Evolutionary conservation across 2,797 vertebrate genomes (phyloP), one percentile per base, ranked within the genome.

Genomic region (Schizothorax lantsangensis): DNA sequence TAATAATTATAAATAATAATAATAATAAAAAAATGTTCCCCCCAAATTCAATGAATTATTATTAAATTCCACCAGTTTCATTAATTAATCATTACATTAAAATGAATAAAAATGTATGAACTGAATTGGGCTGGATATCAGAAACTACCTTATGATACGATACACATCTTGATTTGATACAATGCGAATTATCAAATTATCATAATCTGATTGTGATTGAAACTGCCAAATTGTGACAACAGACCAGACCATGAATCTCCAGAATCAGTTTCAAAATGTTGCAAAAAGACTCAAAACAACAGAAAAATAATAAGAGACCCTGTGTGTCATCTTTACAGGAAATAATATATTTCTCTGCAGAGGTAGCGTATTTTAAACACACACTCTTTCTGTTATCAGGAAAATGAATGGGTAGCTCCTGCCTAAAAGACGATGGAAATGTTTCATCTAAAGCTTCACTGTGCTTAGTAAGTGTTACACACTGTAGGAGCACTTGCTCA

Each of bases 401-500:
- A 66, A 81, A 84, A 33, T 43, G 15, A 85, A 47, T 9, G 38
- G 14, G 23, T 68, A 23, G 36, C 64, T 75, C 1, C 54, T n/a
- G 71, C 14, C 23, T 71, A 74, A 83, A 74, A 59, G 54, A 47
- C 0, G 45, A 52, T 23, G 7, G 5, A 21, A 23, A 79, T 17
- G 52, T 43, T 72, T 47, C 0, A n/a, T 64, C 83, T 64, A 52
- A 83, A 85, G 74, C 86, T 64, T 75, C 47, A 62, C 71, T 81
- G 75, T 88, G 89, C 84, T 84, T 79, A 49, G 72, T 64, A 72
- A 71, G 88, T 17, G 40, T 81, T 71, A 66, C 47, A 40, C 45
- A 72, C 75, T 49, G 33, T 12, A 23, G n/a, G 6, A 11, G 23
- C 8, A n/a, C 47, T 71, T 8, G 10, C 77, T 88, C 80, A 86